These are phyloP conservation scores for Toxotes jaculatrix DNA, from an alignment of 2,113 vertebrate species.

Conservation along the genomic window DNA sequence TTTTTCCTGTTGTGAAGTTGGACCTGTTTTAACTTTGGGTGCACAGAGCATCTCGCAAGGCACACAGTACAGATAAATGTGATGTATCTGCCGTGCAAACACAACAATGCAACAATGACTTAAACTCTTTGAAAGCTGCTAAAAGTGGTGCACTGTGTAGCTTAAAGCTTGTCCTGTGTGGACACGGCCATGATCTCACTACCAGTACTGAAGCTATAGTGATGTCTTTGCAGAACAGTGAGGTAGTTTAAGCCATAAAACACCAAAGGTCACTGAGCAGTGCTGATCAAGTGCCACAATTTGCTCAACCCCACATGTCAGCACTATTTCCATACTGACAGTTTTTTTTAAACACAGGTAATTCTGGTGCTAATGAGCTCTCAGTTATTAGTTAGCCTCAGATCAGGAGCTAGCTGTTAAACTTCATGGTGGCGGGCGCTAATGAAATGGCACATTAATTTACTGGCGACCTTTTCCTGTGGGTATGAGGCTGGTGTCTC, in stretches of 20 bases:
- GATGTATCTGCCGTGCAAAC: neutral
- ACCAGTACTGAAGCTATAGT: no score
- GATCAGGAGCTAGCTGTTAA: constrained; percentile 40
- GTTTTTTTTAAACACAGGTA: neutral
- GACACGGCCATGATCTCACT: neutral
- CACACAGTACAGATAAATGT: neutral
- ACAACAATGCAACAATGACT: neutral
- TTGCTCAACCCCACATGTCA: constrained; percentile 7
- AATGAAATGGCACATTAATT: constrained; percentile 59
- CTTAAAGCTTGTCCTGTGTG: neutral
- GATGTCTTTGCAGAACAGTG: neutral
- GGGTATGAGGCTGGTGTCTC: constrained; percentile 4
- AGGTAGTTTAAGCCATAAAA: neutral
- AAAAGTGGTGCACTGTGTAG: neutral
- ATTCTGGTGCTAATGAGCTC: constrained; percentile 40
- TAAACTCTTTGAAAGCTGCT: neutral
- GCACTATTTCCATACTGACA: constrained; percentile 13
- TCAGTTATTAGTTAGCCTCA: constrained; percentile 26
- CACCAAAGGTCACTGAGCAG: constrained; percentile 2
- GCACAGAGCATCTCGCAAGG: no score
- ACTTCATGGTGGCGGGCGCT: neutral
- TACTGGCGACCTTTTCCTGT: constrained; percentile 56
- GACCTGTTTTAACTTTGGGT: neutral
- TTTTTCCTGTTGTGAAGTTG: neutral
- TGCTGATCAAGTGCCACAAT: constrained; percentile 6